These are phyloP conservation scores for Baryphthengus martii DNA, from an alignment of 2,113 vertebrate genomes.

Conservation along the genomic window DNA sequence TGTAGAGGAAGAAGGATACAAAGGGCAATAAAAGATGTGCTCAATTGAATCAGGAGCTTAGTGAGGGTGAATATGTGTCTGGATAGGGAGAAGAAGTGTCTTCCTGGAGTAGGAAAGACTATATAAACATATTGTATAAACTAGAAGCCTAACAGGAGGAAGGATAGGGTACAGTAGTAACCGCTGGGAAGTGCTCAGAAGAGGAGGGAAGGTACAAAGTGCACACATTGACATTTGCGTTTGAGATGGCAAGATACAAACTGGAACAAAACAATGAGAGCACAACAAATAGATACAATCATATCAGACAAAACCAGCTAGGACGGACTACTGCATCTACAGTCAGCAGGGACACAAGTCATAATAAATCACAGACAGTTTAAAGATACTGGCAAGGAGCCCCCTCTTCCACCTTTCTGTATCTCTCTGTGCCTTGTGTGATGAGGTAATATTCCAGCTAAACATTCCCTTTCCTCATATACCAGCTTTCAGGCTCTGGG, in stretches of 20 bases:
- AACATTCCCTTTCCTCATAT: neutral
- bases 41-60: neutral
- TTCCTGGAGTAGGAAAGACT: neutral
- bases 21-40: neutral
- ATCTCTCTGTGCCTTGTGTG: neutral
- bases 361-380: neutral
- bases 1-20: neutral
- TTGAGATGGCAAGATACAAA: neutral
- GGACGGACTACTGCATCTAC: neutral
- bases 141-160: neutral
- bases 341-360: neutral
- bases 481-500: neutral
- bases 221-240: neutral
- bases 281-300: neutral
- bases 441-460: neutral
- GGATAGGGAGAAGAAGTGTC: neutral
- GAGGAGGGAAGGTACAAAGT: neutral
- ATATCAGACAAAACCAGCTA: neutral
- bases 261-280: neutral
- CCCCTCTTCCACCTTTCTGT: neutral
- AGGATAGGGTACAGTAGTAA: neutral
- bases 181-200: neutral
- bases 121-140: neutral
- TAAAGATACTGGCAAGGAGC: neutral
- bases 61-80: neutral